phyloP scores from a whole-genome alignment of 2,797 vertebrate species.

The Acropternis orthonyx region DNA sequence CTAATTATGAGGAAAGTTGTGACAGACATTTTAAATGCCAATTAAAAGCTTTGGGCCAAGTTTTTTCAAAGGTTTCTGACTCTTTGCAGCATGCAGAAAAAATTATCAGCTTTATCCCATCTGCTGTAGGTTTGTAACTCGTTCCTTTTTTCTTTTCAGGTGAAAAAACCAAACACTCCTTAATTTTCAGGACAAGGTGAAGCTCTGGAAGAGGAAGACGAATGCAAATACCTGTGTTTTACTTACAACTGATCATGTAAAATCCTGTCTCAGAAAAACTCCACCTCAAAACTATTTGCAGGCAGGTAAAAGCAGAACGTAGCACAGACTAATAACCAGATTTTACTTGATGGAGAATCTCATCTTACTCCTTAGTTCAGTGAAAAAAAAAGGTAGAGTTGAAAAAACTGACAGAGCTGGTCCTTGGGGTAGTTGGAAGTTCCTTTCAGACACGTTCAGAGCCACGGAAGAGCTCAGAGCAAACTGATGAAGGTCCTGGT shows the following conservation, averaged over 20 bases:
- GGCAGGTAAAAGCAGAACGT: background rate
- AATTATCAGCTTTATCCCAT: background rate
- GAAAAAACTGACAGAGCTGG: background rate
- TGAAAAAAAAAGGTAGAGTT: background rate
- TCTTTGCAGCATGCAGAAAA: background rate
- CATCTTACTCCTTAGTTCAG: background rate
- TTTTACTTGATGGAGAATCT: background rate
- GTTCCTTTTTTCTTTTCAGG: background rate
- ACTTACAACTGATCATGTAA: background rate
- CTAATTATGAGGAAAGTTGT: background rate
- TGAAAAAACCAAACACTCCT: background rate
- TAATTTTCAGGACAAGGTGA: background rate
- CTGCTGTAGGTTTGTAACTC: background rate
- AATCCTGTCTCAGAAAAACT: background rate
- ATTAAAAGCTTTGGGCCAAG: background rate
- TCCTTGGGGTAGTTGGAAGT: background rate
- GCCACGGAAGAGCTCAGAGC: background rate
- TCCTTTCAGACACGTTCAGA: background rate
- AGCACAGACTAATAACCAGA: background rate
- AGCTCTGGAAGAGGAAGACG: background rate
- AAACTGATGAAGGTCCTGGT: background rate
- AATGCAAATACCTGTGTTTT: background rate
- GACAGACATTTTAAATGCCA: background rate
- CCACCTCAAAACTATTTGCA: background rate
- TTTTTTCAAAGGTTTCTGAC: background rate